Conservation (phyloP, 53 echinoderm and acorn worm genomes). For the Actinopyga echinites region DNA sequence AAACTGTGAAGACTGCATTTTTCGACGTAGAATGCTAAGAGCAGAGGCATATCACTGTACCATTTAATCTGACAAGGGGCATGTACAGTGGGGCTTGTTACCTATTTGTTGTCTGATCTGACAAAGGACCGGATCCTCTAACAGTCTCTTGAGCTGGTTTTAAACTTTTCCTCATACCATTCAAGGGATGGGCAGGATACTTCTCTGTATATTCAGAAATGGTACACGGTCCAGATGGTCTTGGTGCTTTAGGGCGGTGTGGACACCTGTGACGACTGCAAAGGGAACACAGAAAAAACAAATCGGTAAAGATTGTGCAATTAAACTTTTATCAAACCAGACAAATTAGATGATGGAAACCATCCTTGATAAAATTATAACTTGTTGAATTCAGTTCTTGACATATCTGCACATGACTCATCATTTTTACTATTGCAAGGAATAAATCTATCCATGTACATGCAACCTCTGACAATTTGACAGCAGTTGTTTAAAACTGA, state of each 20-base stretch:
- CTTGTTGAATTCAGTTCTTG: too few species aligned
- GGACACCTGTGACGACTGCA: conserved; percentile 94
- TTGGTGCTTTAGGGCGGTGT: conserved; percentile 71
- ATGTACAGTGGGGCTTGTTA: too few species aligned
- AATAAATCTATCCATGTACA: too few species aligned
- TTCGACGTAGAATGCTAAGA: too few species aligned
- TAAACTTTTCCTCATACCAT: conserved; percentile 85
- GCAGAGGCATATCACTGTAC: too few species aligned
- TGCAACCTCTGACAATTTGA: too few species aligned
- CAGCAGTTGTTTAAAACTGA: too few species aligned
- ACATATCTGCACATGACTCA: too few species aligned
- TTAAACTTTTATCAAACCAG: neutral
- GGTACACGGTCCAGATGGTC: conserved; percentile 73
- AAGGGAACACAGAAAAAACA: neutral
- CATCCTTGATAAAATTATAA: too few species aligned
- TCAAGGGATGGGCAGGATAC: conserved; percentile 74
- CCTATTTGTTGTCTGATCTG: conserved; percentile 92
- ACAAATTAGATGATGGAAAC: neutral
- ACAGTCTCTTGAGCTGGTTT: conserved; percentile 78
- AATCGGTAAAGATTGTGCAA: neutral
- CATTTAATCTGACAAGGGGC: too few species aligned
- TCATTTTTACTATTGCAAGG: too few species aligned
- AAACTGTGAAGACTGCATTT: too few species aligned
- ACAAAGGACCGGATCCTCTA: conserved; percentile 67
- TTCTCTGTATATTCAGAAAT: conserved; percentile 94